Conservation (phyloP, 2,888 invertebrate genomes). For the Oligia strigilis region DNA sequence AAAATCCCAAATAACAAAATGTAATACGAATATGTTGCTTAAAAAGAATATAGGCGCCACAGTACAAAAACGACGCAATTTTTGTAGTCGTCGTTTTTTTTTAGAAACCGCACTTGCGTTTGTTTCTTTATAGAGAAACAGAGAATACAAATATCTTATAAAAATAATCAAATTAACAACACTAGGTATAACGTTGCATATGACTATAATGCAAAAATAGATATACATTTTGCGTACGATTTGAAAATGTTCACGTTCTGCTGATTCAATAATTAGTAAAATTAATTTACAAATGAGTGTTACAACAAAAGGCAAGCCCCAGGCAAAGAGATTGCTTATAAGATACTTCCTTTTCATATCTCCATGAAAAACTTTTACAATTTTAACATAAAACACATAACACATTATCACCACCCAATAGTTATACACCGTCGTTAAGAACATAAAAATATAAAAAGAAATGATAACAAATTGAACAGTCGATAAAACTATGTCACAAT, state of each 20-base stretch:
- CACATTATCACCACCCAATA: constrained; percentile 46
- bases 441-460: constrained; percentile 6
- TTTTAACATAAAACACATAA: constrained; percentile 30
- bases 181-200: constrained; percentile 19
- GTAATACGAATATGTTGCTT: constrained; percentile 25
- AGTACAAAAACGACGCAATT: constrained; percentile 14
- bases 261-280: constrained; percentile 21
- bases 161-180: constrained; percentile 29
- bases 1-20: constrained; percentile 33
- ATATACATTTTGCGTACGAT: neutral
- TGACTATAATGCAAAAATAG: neutral
- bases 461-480: neutral
- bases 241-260: neutral
- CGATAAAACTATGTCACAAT: neutral
- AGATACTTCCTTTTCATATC: constrained; percentile 27
- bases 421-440: constrained; percentile 14
- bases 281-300: constrained; percentile 1
- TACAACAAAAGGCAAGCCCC: constrained; percentile 34
- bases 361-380: constrained; percentile 33
- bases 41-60: constrained; percentile 19
- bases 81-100: constrained; percentile 11
- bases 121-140: constrained; percentile 5
- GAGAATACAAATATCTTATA: constrained; percentile 18
- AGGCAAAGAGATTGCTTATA: constrained; percentile 32
- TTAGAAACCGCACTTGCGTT: neutral